Evolutionary conservation across 2,797 vertebrate species (phyloP).

Genomic region (Delichon dasypus): DNA sequence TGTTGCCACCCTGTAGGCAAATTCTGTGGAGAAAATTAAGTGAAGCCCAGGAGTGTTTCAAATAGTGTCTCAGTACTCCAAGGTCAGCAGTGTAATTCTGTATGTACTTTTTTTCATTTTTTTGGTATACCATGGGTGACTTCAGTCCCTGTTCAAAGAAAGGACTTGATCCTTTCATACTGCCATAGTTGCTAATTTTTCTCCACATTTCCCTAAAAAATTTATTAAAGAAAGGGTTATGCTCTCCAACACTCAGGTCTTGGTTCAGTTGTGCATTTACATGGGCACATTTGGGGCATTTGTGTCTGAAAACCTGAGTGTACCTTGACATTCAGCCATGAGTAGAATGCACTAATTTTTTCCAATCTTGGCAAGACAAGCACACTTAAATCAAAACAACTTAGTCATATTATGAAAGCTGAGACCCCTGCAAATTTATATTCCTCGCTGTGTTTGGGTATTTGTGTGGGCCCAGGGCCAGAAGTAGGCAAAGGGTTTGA

Average conservation of each 20-base stretch:
- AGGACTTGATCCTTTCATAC: not conserved
- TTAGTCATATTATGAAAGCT: constrained; percentile 59
- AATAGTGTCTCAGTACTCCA: not conserved
- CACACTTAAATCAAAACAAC: constrained; percentile 57
- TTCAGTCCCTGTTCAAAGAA: not conserved
- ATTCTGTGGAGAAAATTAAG: not conserved
- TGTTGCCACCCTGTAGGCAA: not conserved
- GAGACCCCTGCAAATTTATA: constrained; percentile 50
- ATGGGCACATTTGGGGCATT: not conserved
- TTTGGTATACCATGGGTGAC: not conserved
- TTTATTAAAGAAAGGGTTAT: not conserved
- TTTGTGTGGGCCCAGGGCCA: constrained; percentile 15
- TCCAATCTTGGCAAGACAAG: constrained; percentile 49
- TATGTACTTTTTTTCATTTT: not conserved
- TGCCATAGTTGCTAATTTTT: not conserved
- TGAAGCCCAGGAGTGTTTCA: not conserved
- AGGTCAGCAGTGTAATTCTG: not conserved
- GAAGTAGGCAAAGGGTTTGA: not conserved
- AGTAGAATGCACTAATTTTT: constrained; percentile 50
- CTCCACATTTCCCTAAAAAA: not conserved
- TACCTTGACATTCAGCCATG: constrained; percentile 30
- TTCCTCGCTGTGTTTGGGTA: not conserved
- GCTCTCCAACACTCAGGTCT: not conserved
- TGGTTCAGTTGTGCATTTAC: not conserved
- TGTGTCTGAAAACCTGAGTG: constrained; percentile 27